Percentiles rank a stretch among this genome's conserved stretches.
phyloP scores from a whole-genome alignment of 2,888 invertebrate genomes.

The Drosophila vallismaia region DNA sequence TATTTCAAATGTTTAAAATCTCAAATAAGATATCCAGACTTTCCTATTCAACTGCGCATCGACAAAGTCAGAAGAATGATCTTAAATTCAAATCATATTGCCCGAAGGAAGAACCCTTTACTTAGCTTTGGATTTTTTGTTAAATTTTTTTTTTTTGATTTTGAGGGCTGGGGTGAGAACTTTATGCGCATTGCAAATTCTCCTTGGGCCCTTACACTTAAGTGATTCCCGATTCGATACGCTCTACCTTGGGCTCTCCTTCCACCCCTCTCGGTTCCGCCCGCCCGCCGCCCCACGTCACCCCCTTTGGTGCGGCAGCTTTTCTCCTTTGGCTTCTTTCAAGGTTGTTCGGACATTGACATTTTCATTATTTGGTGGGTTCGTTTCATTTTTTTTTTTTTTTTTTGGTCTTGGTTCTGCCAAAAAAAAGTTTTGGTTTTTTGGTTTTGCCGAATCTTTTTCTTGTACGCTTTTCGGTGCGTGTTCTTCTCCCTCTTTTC shows the following conservation, averaged over 20 bases:
- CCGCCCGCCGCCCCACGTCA: conserved; percentile 5
- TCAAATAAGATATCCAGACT: background rate
- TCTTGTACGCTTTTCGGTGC: conserved; percentile 62
- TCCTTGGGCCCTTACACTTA: conserved; percentile 45
- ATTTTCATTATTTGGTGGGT: conserved; percentile 74
- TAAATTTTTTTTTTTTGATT: conserved; percentile 7
- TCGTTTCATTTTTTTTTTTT: conserved; percentile 7
- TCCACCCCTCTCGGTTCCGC: conserved; percentile 20
- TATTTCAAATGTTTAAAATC: background rate
- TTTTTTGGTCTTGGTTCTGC: conserved; percentile 57
- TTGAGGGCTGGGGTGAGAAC: conserved; percentile 27
- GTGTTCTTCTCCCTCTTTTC: conserved; percentile 36
- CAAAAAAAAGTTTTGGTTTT: conserved; percentile 53
- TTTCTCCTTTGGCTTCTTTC: conserved; percentile 83
- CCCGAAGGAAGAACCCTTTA: conserved; percentile 34
- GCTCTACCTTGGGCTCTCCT: conserved; percentile 21
- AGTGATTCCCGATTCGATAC: conserved; percentile 58
- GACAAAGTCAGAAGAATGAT: conserved; percentile 13
- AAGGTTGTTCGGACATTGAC: conserved; percentile 85
- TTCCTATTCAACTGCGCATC: conserved; percentile 37
- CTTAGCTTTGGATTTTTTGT: conserved; percentile 19
- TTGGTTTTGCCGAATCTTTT: conserved; percentile 40
- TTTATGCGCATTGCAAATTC: conserved; percentile 74
- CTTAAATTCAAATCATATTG: conserved; percentile 57
- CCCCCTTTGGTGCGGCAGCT: conserved; percentile 56